phyloP scores from a whole-genome alignment of 2,113 vertebrate species.

The Lontra canadensis region DNA sequence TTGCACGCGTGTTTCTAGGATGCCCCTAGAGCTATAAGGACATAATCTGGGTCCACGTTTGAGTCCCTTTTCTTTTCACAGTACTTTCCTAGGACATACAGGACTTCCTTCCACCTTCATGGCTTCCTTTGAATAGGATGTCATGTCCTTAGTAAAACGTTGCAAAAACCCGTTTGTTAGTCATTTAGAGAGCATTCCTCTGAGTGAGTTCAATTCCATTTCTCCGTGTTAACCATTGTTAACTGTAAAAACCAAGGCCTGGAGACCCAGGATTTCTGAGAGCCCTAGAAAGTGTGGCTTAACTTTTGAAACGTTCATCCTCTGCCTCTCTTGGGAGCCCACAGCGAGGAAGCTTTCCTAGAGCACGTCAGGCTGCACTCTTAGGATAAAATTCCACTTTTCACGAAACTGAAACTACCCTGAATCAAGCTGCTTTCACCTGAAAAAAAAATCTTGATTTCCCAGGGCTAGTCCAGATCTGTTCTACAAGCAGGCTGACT shows the following conservation, averaged over 20 bases:
- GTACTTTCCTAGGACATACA: not conserved
- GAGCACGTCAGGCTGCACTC: not conserved
- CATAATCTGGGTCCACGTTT: not conserved
- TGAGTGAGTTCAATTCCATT: not conserved
- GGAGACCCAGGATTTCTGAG: not conserved
- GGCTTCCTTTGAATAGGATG: not conserved
- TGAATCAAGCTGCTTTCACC: not conserved
- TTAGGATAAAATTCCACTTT: not conserved
- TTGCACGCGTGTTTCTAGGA: not conserved
- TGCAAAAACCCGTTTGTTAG: not conserved
- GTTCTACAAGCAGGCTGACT: not conserved
- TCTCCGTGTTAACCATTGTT: not conserved
- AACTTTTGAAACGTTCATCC: not conserved
- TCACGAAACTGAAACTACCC: constrained; percentile 18
- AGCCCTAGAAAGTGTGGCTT: not conserved
- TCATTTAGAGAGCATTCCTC: constrained; percentile 28
- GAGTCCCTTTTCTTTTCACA: not conserved
- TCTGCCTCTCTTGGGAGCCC: not conserved
- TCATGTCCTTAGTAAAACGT: constrained; percentile 11
- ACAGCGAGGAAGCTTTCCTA: not conserved
- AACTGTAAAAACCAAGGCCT: not conserved
- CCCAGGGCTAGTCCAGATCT: not conserved
- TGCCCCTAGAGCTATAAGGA: not conserved
- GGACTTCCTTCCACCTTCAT: not conserved
- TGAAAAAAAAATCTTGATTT: constrained; percentile 11